Percentiles rank a stretch among this genome's conserved stretches.
These are phyloP conservation scores for Sebastes matsubarae DNA, from an alignment of 2,797 vertebrate species.

Conservation along the genomic window DNA sequence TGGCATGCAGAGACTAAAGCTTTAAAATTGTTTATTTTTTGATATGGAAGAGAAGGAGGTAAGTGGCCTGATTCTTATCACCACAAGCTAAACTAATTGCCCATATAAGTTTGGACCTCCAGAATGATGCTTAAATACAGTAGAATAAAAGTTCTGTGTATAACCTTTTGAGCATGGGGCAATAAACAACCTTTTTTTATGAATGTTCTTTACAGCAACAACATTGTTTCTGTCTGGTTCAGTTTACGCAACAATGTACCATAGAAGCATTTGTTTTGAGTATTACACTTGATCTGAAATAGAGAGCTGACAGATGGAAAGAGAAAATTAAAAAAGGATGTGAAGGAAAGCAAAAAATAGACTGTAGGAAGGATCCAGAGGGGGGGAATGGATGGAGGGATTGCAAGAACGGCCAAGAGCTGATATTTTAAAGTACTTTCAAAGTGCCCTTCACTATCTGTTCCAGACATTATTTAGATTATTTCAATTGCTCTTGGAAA, in stretches of 20 bases:
- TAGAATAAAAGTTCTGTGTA: not conserved
- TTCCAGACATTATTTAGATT: slow-evolving; percentile 52
- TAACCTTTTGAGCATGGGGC: not conserved
- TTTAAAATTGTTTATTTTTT: not conserved
- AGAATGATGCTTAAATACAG: not conserved
- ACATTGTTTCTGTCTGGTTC: slow-evolving; percentile 23
- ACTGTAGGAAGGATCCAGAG: not conserved
- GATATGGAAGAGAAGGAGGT: not conserved
- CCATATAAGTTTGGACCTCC: slow-evolving; percentile 2
- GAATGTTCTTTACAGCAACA: not conserved
- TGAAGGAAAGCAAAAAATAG: slow-evolving; percentile 12
- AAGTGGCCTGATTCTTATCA: slow-evolving; percentile 5
- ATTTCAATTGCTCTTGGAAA: slow-evolving; percentile 51
- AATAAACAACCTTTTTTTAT: slow-evolving; percentile 33
- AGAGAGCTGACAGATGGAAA: slow-evolving; percentile 27
- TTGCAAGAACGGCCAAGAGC: slow-evolving; percentile 5
- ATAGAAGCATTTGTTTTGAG: not conserved
- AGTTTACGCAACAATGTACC: slow-evolving; percentile 15
- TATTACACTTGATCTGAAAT: slow-evolving; percentile 32
- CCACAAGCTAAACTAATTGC: not conserved
- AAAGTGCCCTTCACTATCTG: slow-evolving; percentile 29
- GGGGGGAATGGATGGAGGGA: slow-evolving; percentile 8
- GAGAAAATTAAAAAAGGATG: slow-evolving; percentile 9
- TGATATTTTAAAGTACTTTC: slow-evolving; percentile 14
- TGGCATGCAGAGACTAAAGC: not conserved